Evolutionary conservation across 2,888 invertebrate genomes (phyloP), one percentile per base, ranked within the genome.

Genomic region (Drosophila tanythrix): DNA sequence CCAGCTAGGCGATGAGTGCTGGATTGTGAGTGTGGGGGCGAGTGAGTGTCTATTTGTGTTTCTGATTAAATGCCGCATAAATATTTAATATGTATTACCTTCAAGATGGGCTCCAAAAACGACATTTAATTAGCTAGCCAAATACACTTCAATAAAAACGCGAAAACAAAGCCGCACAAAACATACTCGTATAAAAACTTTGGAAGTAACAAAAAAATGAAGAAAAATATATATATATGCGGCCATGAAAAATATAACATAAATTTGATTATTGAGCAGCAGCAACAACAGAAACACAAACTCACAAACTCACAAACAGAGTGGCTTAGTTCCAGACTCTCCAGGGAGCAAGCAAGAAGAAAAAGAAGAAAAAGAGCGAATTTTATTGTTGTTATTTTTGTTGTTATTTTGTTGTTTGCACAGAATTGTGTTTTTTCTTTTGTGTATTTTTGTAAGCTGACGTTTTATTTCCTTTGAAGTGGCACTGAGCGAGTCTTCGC

Each of bases 391-490:
- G 21, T 21, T 21, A 74, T 77, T 80, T 64, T 74, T 81, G 59
- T 73, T 76, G 51, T 38, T 64, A 38, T 40, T 46, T 38, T 64
- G 43, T 40, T 46, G 38, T 48, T 43, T 73, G 67, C 65, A 40
- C 57, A 50, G 66, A 70, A 27, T 68, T 67, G 68, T 66, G 25
- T 68, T 27, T 13, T 27, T 27, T 6, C 70, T 70, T 79, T 74
- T 74, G 46, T 46, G n/a, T 38, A n/a, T 74, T 74, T 70, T 62
- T 51, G 62, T 72, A 69, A 75, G 79, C 70, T 75, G 48, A 51
- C 76, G 79, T 87, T 87, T 88, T 87, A 89, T 87, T 74, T 74
- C 68, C 79, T 87, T 87, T 89, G 84, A 85, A 87, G 89, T 89
- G 72, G 61, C 71, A 70, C 55, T 21, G 63, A 52, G 58, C 11